Base-by-base conservation (phyloP, 35 echinoderm and acorn worm genomes). In the Patiria miniata region DNA sequence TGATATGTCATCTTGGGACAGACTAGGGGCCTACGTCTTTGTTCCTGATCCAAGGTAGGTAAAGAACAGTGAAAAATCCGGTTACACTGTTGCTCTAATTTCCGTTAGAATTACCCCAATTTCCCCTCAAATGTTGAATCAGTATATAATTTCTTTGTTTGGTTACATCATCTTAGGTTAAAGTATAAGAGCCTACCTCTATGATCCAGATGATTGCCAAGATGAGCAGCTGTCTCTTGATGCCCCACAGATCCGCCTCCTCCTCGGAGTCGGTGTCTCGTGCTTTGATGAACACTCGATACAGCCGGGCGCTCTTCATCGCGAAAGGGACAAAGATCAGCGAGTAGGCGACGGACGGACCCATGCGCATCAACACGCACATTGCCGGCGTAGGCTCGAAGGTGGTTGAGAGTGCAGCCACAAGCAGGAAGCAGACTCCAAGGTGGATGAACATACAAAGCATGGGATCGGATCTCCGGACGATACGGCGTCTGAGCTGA, bases 301-400 rank as follows among this genome's bases (percentile, higher is more conserved):
- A 97, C 29, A 83, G 54, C 28, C 86, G 50, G 3, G 86, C 61
- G 37, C 86, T 86, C 61, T 93, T 97, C 33, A 92, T 89, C 0
- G 82, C 91, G 40, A 97, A 81, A 1, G 94, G 94, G 59, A 77
- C 86, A 51, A 91, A 97, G n/a, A 97, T 90, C 40, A 97, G 42
- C 7, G 83, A 36, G 22, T 87, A 91, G 4, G 81, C 56, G 15
- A 97, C 32, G 6, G 81, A 82, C 21, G 65, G 60, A 18, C 53
- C 42, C 14, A 79, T 39, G 16, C 94, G 61, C 38, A 68, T 56
- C 9, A 97, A 37, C 59, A 78, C 84, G 28, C 94, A 97, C 38
- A 86, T 28, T 2, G 28, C 81, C 0, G 34, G 21, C 0, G 69
- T 38, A 6, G 94, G 94, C 30, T 77, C n/a, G 10, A 92, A 37